Percentiles rank a stretch among this genome's conserved stretches.
Evolutionary conservation across 37 sponge, comb jelly and placozoan genomes (phyloP).

Genomic region (Haliclona indistincta): DNA sequence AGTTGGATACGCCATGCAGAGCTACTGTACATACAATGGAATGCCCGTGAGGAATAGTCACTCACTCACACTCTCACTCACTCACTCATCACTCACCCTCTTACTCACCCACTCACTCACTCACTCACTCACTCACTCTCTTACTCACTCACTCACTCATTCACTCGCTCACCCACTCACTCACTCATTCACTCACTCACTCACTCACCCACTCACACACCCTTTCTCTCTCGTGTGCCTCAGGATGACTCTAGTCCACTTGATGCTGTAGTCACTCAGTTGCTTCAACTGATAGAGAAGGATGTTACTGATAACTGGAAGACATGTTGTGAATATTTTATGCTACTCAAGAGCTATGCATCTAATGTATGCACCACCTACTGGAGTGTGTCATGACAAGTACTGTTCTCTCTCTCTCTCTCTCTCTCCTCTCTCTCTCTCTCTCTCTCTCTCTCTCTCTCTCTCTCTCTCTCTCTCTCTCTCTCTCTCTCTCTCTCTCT

Average conservation of each 20-base stretch:
- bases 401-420: not conserved
- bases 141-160: no score
- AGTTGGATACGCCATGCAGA: constrained; percentile 24
- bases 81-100: no score
- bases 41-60: constrained; percentile 11
- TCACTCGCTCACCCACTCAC: no score
- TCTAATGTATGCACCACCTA: constrained; percentile 19
- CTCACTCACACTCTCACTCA: no score
- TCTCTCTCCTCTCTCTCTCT: constrained; percentile 9
- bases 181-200: no score
- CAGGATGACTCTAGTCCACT: no score
- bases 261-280: not conserved
- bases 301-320: constrained; percentile 71
- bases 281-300: constrained; percentile 63
- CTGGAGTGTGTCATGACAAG: not conserved
- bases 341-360: constrained; percentile 59
- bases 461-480: not conserved
- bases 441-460: not conserved
- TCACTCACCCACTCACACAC: no score
- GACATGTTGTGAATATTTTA: constrained; percentile 64
- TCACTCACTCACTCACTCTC: no score
- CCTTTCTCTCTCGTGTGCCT: no score
- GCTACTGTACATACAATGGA: constrained; percentile 15
- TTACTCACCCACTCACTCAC: no score
- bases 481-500: not conserved